phyloP scores from a whole-genome alignment of 2,888 invertebrate species.

The Carabus problematicus region DNA sequence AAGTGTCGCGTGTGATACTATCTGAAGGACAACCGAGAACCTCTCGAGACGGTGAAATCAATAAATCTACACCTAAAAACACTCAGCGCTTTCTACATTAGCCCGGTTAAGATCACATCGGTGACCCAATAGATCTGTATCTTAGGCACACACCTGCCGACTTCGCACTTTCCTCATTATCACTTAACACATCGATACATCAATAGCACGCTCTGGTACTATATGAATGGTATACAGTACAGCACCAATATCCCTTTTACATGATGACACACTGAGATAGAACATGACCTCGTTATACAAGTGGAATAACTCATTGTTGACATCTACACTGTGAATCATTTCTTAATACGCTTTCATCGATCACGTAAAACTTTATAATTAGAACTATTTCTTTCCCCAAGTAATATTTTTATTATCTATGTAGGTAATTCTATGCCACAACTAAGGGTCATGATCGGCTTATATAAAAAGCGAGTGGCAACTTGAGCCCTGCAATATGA shows the following conservation, averaged over 20 bases:
- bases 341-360: too few relatives aligned
- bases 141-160: conserved; percentile 30
- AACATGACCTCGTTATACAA: conserved; percentile 15
- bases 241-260: conserved; percentile 9
- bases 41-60: conserved; percentile 20
- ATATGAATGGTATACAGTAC: neutral
- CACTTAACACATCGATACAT: conserved; percentile 11
- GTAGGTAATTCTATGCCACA: too few relatives aligned
- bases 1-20: neutral
- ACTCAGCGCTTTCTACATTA: conserved; percentile 28
- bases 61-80: conserved; percentile 37
- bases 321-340: too few relatives aligned
- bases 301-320: too few relatives aligned
- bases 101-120: conserved; percentile 31
- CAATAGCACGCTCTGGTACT: neutral
- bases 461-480: too few relatives aligned
- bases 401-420: too few relatives aligned
- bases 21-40: conserved; percentile 6
- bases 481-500: conserved; percentile 19
- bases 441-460: too few relatives aligned
- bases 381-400: too few relatives aligned
- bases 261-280: conserved; percentile 38
- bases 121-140: conserved; percentile 13
- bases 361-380: too few relatives aligned
- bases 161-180: conserved; percentile 26